Evolutionary conservation across 2,113 vertebrate genomes (phyloP), one percentile per base, ranked within the genome.

Genomic region (Dasyornis broadbenti): DNA sequence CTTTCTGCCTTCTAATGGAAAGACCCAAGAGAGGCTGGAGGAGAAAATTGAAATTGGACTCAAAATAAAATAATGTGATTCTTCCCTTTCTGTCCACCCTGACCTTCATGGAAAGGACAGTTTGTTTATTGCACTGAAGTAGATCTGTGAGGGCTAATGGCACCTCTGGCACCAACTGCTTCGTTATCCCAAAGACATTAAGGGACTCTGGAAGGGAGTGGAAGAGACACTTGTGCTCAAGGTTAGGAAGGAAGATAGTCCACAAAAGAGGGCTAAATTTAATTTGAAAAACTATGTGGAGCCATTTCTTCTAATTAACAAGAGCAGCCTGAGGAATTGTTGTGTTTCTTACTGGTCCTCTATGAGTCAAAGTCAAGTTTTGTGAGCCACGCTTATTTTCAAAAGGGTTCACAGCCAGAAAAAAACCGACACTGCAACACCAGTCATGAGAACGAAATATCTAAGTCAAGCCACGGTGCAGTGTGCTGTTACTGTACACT

Each of bases 41-140:
- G n/a, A 77, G 60, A 92, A 90, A 73, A 93, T 1, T 54, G 69
- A 79, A 87, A 87, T 0, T 44, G 35, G 50, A 65, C 60, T 92
- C 37, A 50, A 94, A 92, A 39, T 15, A 53, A 50, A 37, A 23
- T 37, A 76, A 21, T 22, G 23, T 69, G 37, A 93, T 82, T 33
- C 54, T 77, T 85, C 28, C 35, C 24, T 82, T 92, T 86, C 80
- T 89, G 68, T 47, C 68, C 80, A 90, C 60, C 35, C 69, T 78
- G 60, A 91, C 66, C 77, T 95, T 92, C 72, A 24, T 37, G 33
- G 88, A 75, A 86, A 91, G 71, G 75, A 87, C 54, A 82, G 86
- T 39, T 70, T 72, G 42, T 89, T 94, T 95, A 95, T 68, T 90
- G 92, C 90, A 73, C 70, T 77, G 59, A 44, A 94, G 54, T n/a